Base-by-base conservation (phyloP, 2,113 vertebrate species). In the Diglossa brunneiventris region DNA sequence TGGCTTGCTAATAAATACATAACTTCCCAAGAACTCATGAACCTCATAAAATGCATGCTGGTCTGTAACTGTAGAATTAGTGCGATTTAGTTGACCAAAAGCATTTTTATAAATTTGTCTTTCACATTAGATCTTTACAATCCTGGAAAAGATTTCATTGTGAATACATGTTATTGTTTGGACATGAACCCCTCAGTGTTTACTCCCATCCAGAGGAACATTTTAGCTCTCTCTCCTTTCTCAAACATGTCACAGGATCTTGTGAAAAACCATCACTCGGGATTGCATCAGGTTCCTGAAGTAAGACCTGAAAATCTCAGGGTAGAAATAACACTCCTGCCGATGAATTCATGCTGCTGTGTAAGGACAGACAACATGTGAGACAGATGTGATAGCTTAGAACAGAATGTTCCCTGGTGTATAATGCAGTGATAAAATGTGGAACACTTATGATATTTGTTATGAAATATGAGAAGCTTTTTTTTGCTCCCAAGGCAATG, bases 391-490 rank as follows among this genome's bases (percentile, higher is more conserved):
- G 79, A 55, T 35, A 56, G 19, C 63, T 31, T 73, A 87, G 24
- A 92, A 58, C 79, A 93, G 67, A 85, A 86, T 41, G 49, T 41
- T 96, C 85, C 52, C 69, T 44, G 27, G 67, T 73, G 70, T 90
- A 85, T 73, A 79, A 88, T 44, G 44, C 39, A 61, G 30, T 85
- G 75, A 85, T 52, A 86, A 93, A 92, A 90, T 52, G 41, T 56
- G 62, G 33, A 92, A 93, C 23, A 24, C 3, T 93, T 59, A 83
- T 10, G 10, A 73, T 92, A 87, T 88, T 85, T 87, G 33, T 88
- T 80, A 73, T 56, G 56, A 95, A 86, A 88, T 68, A 83, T 39
- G 12, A 67, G 16, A 15, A 5, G 14, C 1, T 8, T 59, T 76
- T 69, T 70, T 66, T 73, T 39, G 52, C 16, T 7, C 49, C 44